phyloP scores from a whole-genome alignment of 2,797 vertebrate genomes.

The Tenualosa thibaudeaui region DNA sequence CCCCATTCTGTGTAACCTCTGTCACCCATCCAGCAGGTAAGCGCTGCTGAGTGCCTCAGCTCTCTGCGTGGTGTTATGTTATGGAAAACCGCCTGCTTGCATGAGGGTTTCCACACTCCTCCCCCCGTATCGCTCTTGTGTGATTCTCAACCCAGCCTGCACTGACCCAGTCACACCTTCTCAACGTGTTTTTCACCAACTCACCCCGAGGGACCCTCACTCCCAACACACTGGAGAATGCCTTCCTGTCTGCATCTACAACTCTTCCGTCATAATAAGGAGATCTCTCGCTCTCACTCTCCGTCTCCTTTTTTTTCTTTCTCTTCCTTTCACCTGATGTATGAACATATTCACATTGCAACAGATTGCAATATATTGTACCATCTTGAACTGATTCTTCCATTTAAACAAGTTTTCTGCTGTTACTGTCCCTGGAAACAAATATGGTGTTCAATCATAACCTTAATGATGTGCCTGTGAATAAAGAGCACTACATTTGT shows the following conservation, averaged over 20 bases:
- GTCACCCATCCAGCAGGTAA: slow-evolving; percentile 76
- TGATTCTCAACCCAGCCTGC: slow-evolving; percentile 19
- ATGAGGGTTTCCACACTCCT: slow-evolving; percentile 42
- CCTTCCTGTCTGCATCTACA: background rate
- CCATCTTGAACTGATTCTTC: slow-evolving; percentile 24
- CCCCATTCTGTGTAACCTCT: slow-evolving; percentile 56
- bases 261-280: background rate
- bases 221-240: background rate
- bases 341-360: background rate
- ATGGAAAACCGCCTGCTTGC: slow-evolving; percentile 36
- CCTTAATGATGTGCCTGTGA: slow-evolving; percentile 25
- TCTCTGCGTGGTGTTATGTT: slow-evolving; percentile 37
- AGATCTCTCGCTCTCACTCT: slow-evolving; percentile 8
- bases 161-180: slow-evolving; percentile 23
- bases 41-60: slow-evolving; percentile 49
- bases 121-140: background rate
- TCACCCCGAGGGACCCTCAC: background rate
- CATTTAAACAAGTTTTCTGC: too few relatives aligned
- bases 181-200: slow-evolving; percentile 29
- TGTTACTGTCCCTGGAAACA: background rate
- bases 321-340: slow-evolving; percentile 28
- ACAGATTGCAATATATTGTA: slow-evolving; percentile 26
- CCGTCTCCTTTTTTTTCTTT: slow-evolving; percentile 25
- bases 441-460: background rate
- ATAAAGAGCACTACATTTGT: background rate